phyloP scores from a whole-genome alignment of 1,140 invertebrate species.

The Leptinotarsa lineolata region DNA sequence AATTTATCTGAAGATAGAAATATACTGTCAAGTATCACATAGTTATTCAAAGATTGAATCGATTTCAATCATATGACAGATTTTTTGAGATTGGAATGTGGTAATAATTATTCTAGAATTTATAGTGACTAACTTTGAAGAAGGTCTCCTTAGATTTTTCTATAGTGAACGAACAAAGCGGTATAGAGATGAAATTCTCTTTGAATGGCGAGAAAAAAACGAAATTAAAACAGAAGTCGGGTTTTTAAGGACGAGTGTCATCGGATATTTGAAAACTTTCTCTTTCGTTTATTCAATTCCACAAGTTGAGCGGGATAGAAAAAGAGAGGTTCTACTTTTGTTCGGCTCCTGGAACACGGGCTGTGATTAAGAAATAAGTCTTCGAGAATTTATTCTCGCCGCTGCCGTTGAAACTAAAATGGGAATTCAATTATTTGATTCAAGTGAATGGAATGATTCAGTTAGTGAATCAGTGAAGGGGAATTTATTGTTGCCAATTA shows the following conservation, averaged over 20 bases:
- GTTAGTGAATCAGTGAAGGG: neutral
- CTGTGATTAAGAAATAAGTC: conserved; percentile 3
- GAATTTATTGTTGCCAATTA: too few species aligned
- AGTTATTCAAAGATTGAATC: too few species aligned
- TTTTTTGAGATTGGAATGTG: too few species aligned
- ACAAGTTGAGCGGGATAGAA: neutral
- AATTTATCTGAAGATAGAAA: too few species aligned
- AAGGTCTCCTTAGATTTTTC: too few species aligned
- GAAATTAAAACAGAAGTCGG: neutral
- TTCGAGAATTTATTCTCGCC: neutral
- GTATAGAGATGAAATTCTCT: neutral
- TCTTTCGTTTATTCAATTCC: neutral
- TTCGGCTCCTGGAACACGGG: conserved; percentile 1
- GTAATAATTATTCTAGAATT: too few species aligned
- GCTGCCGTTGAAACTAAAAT: neutral
- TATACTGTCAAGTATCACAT: too few species aligned
- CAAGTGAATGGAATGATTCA: neutral
- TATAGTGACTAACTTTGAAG: too few species aligned
- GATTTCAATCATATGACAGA: too few species aligned
- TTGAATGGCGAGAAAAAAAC: neutral
- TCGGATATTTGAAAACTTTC: conserved; percentile 1
- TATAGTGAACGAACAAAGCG: neutral
- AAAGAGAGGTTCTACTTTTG: neutral
- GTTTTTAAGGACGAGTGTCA: conserved; percentile 4
- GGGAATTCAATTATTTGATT: conserved; percentile 1